Evolutionary conservation across 2,888 invertebrate species (phyloP).

Genomic region (Oligia latruncula): DNA sequence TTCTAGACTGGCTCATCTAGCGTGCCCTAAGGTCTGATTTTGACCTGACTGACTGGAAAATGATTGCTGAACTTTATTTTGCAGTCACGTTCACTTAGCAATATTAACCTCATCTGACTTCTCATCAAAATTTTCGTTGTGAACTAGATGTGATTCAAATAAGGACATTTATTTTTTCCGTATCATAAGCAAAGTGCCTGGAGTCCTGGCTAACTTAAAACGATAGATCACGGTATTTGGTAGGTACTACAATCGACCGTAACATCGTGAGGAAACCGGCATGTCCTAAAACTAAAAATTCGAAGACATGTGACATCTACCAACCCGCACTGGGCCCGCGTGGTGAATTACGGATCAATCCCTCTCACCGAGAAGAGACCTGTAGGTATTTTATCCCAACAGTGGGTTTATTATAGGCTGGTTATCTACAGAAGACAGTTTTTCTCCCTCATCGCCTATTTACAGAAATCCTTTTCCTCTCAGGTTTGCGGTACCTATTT

Average conservation of each 20-base stretch:
- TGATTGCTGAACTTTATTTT: slow-evolving; percentile 47
- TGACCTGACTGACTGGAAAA: slow-evolving; percentile 50
- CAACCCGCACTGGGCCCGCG: too few species aligned
- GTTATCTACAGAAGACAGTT: neutral
- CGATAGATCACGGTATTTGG: too few species aligned
- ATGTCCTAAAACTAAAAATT: too few species aligned
- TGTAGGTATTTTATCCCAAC: too few species aligned
- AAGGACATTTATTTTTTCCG: slow-evolving; percentile 4
- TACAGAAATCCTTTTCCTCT: neutral
- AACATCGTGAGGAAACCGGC: too few species aligned
- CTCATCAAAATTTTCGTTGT: slow-evolving; percentile 44
- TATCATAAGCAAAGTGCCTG: slow-evolving; percentile 10
- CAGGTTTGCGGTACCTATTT: neutral
- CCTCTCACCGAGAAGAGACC: too few species aligned
- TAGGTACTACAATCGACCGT: too few species aligned
- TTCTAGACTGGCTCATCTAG: slow-evolving; percentile 76
- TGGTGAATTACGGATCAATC: too few species aligned
- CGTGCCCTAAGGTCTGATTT: slow-evolving; percentile 68
- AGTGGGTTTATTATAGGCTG: too few species aligned
- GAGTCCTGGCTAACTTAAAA: too few species aligned
- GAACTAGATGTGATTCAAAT: slow-evolving; percentile 25
- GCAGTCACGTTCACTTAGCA: slow-evolving; percentile 55
- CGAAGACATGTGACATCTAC: too few species aligned
- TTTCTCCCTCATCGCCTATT: neutral
- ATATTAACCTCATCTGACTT: slow-evolving; percentile 51